Percentiles rank a stretch among this genome's conserved stretches.
phyloP scores from a whole-genome alignment of 2,113 vertebrate species.

The Lepisosteus osseus region DNA sequence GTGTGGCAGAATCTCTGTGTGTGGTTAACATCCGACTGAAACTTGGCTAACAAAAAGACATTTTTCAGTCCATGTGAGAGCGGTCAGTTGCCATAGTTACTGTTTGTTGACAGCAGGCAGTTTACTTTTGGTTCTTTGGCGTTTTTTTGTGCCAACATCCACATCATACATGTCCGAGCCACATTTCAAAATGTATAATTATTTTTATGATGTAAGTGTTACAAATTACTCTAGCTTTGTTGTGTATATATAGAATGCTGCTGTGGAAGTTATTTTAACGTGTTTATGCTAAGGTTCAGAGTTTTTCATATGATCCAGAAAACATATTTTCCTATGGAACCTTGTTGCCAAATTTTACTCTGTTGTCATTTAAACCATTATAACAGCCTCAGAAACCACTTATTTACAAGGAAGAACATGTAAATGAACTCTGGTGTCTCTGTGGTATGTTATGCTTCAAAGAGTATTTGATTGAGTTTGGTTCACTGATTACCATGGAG shows the following conservation, averaged over 20 bases:
- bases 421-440: constrained; percentile 19
- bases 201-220: constrained; percentile 45
- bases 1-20: background rate
- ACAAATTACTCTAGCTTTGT: constrained; percentile 41
- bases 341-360: constrained; percentile 2
- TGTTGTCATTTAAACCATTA: constrained; percentile 39
- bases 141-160: constrained; percentile 44
- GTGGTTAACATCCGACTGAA: background rate
- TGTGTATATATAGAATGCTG: constrained; percentile 42
- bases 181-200: constrained; percentile 33
- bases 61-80: constrained; percentile 36
- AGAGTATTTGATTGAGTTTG: constrained; percentile 29
- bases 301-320: constrained; percentile 30
- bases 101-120: constrained; percentile 38
- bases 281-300: constrained; percentile 35
- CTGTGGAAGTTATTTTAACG: constrained; percentile 29
- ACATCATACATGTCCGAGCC: constrained; percentile 54
- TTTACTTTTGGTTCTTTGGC: constrained; percentile 34
- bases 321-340: constrained; percentile 29
- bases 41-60: constrained; percentile 13
- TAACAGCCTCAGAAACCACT: constrained; percentile 34
- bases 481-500: constrained; percentile 24
- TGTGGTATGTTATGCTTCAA: constrained; percentile 31
- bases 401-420: constrained; percentile 29
- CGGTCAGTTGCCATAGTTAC: constrained; percentile 43